Percentiles rank a stretch among this genome's conserved stretches.
phyloP scores from a whole-genome alignment of 2,888 invertebrate species.

The Harpagoxenus sublaevis region DNA sequence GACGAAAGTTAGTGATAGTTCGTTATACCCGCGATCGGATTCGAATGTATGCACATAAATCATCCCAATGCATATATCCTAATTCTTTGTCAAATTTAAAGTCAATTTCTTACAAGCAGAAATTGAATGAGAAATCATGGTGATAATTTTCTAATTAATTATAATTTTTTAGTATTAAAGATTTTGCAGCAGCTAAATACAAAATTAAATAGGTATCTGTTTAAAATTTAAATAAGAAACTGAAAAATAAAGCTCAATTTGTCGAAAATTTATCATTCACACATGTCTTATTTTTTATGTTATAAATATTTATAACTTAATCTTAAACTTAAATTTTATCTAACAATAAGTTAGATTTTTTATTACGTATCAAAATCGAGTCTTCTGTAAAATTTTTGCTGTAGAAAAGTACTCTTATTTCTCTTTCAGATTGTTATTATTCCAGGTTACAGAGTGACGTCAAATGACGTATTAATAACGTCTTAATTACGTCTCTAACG shows the following conservation, averaged over 20 bases:
- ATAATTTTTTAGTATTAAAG: not conserved
- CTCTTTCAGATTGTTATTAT: not conserved
- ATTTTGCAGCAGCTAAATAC: not conserved
- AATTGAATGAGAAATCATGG: not conserved
- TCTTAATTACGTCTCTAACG: too few relatives aligned
- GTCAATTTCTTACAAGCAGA: not conserved
- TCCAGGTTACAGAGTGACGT: too few relatives aligned
- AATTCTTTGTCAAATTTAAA: not conserved
- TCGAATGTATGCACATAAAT: conserved; percentile 1
- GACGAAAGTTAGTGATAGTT: conserved; percentile 62
- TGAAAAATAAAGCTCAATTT: not conserved
- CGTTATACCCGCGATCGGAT: not conserved
- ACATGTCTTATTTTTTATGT: not conserved
- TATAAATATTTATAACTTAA: not conserved
- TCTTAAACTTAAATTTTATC: not conserved
- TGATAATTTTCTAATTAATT: not conserved
- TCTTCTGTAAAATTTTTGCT: not conserved
- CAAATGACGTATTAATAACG: too few relatives aligned
- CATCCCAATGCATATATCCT: not conserved
- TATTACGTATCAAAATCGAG: not conserved
- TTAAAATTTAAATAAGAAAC: not conserved
- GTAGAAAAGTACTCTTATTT: not conserved
- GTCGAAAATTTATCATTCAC: not conserved
- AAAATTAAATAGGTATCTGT: not conserved
- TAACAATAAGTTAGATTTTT: not conserved